These are phyloP conservation scores for Cherax quadricarinatus DNA, from an alignment of 1,140 invertebrate species.

Conservation along the genomic window DNA sequence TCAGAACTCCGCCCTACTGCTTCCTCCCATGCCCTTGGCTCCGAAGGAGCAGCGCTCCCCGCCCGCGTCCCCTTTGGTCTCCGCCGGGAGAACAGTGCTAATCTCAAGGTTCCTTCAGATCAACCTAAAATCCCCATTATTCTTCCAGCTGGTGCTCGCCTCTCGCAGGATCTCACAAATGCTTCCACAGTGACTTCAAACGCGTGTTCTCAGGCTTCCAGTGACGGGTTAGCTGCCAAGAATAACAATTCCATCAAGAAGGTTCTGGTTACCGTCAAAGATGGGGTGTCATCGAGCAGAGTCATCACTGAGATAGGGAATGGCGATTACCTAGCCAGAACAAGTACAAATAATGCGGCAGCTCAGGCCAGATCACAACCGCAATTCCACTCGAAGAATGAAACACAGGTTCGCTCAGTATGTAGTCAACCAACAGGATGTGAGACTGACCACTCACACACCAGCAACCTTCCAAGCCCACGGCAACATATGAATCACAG, in stretches of 20 bases:
- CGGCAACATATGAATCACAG: background rate
- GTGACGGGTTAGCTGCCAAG: background rate
- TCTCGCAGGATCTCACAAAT: background rate
- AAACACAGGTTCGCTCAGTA: background rate
- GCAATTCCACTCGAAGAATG: too few species aligned
- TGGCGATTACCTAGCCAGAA: background rate
- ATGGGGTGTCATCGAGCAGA: background rate
- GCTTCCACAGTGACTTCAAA: background rate
- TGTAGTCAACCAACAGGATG: background rate
- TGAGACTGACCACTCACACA: background rate
- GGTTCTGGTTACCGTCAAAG: background rate
- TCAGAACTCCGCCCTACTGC: conserved; percentile 23
- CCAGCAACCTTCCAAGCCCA: background rate
- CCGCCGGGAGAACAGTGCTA: background rate
- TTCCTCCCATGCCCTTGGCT: conserved; percentile 34
- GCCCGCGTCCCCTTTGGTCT: background rate
- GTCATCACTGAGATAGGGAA: background rate
- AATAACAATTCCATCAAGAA: background rate
- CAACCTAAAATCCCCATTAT: background rate
- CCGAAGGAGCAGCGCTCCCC: conserved; percentile 36
- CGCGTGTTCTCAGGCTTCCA: background rate
- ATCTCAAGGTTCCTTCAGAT: background rate
- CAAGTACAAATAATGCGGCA: background rate
- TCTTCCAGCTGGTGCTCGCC: background rate
- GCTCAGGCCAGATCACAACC: background rate